phyloP scores from a whole-genome alignment of 2,797 vertebrate species.

The Neopelma chrysocephalum region DNA sequence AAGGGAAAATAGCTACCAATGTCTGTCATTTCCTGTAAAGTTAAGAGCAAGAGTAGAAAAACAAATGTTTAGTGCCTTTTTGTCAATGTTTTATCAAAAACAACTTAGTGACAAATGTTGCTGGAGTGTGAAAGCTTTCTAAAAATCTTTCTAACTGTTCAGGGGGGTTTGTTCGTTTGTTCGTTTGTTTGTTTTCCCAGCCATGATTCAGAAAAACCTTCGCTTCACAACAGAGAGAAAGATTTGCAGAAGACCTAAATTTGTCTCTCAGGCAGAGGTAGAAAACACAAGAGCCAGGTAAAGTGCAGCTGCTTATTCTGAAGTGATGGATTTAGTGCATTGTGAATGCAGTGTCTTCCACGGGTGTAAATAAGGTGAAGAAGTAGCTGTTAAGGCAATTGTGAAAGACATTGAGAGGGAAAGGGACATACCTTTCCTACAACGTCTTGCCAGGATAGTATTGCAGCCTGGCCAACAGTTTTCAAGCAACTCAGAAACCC shows the following conservation, averaged over 20 bases:
- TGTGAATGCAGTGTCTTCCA: not conserved
- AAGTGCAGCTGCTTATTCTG: not conserved
- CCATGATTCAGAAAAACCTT: constrained; percentile 85
- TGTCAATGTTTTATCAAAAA: not conserved
- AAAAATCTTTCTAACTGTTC: not conserved
- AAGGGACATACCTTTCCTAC: not conserved
- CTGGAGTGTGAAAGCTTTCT: not conserved
- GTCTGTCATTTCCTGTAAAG: not conserved
- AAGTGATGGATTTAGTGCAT: not conserved
- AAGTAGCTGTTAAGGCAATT: not conserved
- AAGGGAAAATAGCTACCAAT: not conserved
- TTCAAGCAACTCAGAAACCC: not conserved
- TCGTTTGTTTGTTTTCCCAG: constrained; percentile 45
- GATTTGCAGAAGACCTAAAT: constrained; percentile 86
- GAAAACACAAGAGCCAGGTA: constrained; percentile 77
- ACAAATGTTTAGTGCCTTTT: not conserved
- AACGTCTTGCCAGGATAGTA: not conserved
- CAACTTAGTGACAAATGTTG: not conserved
- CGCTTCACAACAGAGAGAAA: constrained; percentile 76
- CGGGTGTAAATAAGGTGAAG: constrained; percentile 9
- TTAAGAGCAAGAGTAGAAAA: not conserved
- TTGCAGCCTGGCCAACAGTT: not conserved
- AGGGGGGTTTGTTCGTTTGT: not conserved
- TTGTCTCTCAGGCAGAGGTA: constrained; percentile 82
- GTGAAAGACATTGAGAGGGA: not conserved